phyloP scores from a whole-genome alignment of 2,888 invertebrate species.

The Dexiosoma caninum region DNA sequence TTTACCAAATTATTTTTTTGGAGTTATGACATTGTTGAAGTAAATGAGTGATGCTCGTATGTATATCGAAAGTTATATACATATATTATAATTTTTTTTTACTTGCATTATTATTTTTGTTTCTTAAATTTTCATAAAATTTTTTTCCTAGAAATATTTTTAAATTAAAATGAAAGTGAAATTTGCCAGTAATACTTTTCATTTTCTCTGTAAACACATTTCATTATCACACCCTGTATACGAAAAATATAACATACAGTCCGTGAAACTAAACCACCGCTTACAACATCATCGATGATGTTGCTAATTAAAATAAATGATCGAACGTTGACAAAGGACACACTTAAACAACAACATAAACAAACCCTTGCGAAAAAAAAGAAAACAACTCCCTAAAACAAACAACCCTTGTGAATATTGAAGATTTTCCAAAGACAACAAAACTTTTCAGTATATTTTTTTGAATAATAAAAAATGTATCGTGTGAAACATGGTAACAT shows the following conservation, averaged over 20 bases:
- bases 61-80: too few relatives aligned
- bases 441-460: background rate
- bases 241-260: background rate
- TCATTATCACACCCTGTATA: background rate
- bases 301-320: conserved; percentile 69
- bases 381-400: conserved; percentile 10
- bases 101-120: too few relatives aligned
- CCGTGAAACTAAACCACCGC: conserved; percentile 31
- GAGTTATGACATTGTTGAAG: too few relatives aligned
- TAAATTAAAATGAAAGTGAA: too few relatives aligned
- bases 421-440: background rate
- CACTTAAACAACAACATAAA: conserved; percentile 23
- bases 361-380: conserved; percentile 39
- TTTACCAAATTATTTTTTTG: too few relatives aligned
- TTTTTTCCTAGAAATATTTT: too few relatives aligned
- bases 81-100: too few relatives aligned
- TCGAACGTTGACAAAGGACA: conserved; percentile 64
- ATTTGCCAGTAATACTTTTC: too few relatives aligned
- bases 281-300: conserved; percentile 64
- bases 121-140: too few relatives aligned
- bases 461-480: conserved; percentile 33
- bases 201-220: too few relatives aligned
- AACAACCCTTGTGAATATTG: conserved; percentile 55
- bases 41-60: too few relatives aligned
- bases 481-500: conserved; percentile 53